Evolutionary conservation across 2,888 invertebrate species (phyloP).

Genomic region (Seira sanloemensis): DNA sequence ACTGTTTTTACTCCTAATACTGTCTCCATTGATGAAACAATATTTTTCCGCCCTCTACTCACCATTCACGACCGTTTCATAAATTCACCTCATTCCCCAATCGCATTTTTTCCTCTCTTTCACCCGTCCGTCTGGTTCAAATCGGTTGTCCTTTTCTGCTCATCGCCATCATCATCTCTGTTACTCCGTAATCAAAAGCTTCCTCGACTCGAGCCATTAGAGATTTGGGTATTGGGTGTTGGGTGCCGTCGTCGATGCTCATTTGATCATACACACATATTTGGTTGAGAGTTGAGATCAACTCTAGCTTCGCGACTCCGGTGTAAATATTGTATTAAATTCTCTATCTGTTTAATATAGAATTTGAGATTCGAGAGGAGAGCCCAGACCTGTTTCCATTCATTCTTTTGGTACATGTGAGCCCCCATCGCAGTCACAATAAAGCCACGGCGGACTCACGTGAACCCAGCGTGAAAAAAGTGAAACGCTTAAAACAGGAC

Average conservation of each 20-base stretch:
- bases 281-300: conserved; percentile 26
- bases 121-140: conserved; percentile 12
- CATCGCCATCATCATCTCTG: neutral
- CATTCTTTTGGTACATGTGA: neutral
- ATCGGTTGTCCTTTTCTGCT: conserved; percentile 15
- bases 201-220: neutral
- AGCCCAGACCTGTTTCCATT: neutral
- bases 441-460: conserved; percentile 57
- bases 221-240: neutral
- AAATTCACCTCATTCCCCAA: too few species aligned
- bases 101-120: neutral
- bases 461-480: conserved; percentile 42
- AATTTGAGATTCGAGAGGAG: too few species aligned
- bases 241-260: neutral
- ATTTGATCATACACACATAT: conserved; percentile 20
- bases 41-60: too few species aligned
- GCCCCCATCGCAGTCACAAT: neutral
- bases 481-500: neutral
- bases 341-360: too few species aligned
- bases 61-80: too few species aligned
- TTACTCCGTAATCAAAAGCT: neutral
- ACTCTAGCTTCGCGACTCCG: conserved; percentile 12
- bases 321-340: too few species aligned
- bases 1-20: too few species aligned
- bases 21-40: too few species aligned